A percentile compares a stretch with the other conserved stretches of the same genome.
phyloP scores from a whole-genome alignment of 2,888 invertebrate genomes.

The Syrista parreyssii region DNA sequence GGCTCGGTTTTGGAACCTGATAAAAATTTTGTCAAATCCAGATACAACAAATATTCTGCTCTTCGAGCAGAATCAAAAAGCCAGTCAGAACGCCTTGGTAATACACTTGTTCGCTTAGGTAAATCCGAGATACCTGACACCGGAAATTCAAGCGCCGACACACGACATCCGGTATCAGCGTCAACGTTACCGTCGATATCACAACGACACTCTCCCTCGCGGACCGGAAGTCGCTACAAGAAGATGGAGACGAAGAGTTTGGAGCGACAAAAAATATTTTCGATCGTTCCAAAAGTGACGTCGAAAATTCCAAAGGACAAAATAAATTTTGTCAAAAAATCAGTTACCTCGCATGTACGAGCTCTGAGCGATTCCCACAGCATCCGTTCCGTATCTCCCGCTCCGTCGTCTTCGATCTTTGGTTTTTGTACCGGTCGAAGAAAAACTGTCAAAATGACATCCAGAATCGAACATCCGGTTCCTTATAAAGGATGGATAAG shows the following conservation, averaged over 20 bases:
- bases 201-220: not conserved
- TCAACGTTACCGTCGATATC: not conserved
- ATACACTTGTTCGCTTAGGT: not conserved
- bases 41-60: not conserved
- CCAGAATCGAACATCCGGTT: not conserved
- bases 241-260: conserved; percentile 6
- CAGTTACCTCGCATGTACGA: conserved; percentile 35
- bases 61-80: not conserved
- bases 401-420: conserved; percentile 54
- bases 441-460: conserved; percentile 22
- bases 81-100: not conserved
- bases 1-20: not conserved
- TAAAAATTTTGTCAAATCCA: not conserved
- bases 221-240: not conserved
- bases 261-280: conserved; percentile 21
- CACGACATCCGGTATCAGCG: conserved; percentile 20
- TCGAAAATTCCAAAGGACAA: conserved; percentile 46
- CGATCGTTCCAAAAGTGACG: conserved; percentile 21
- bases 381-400: conserved; percentile 39
- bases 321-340: conserved; percentile 46
- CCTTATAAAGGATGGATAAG: not conserved
- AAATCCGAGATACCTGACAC: not conserved
- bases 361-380: conserved; percentile 44
- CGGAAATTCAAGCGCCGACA: conserved; percentile 39
- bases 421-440: conserved; percentile 59